These are phyloP conservation scores for Orchesellides sinensis DNA, from an alignment of 2,888 invertebrate species.

Conservation along the genomic window DNA sequence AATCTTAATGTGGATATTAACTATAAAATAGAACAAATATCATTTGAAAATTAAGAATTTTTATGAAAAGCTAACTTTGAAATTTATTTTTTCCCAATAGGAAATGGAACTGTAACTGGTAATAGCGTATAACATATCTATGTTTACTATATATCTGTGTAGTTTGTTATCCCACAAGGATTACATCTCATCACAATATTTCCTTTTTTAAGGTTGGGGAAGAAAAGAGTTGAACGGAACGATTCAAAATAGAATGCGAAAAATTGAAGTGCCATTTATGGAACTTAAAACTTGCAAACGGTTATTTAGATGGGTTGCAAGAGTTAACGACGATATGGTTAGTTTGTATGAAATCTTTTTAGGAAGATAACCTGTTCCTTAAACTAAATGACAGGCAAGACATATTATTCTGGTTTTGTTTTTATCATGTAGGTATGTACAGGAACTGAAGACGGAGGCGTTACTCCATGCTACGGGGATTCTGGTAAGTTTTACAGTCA, in stretches of 20 bases:
- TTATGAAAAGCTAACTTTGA: background rate
- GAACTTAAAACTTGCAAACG: constrained; percentile 51
- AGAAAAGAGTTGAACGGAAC: constrained; percentile 56
- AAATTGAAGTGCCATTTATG: constrained; percentile 51
- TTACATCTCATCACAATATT: too few species aligned
- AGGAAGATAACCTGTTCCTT: too few species aligned
- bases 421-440: too few species aligned
- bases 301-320: constrained; percentile 53
- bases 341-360: too few species aligned
- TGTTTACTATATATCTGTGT: too few species aligned
- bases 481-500: too few species aligned
- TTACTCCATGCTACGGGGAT: constrained; percentile 57
- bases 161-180: too few species aligned
- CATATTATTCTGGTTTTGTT: too few species aligned
- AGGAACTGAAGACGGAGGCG: constrained; percentile 60
- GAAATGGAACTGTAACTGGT: constrained; percentile 57
- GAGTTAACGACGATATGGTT: constrained; percentile 58
- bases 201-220: constrained; percentile 55
- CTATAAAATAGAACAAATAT: background rate
- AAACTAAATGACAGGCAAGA: too few species aligned
- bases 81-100: constrained; percentile 9
- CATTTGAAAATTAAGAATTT: background rate
- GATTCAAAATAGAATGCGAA: constrained; percentile 52
- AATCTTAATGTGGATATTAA: too few species aligned
- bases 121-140: too few species aligned